Evolutionary conservation across 2,888 invertebrate species (phyloP), one percentile per base, ranked within the genome.

Genomic region (Tenthredo notha): DNA sequence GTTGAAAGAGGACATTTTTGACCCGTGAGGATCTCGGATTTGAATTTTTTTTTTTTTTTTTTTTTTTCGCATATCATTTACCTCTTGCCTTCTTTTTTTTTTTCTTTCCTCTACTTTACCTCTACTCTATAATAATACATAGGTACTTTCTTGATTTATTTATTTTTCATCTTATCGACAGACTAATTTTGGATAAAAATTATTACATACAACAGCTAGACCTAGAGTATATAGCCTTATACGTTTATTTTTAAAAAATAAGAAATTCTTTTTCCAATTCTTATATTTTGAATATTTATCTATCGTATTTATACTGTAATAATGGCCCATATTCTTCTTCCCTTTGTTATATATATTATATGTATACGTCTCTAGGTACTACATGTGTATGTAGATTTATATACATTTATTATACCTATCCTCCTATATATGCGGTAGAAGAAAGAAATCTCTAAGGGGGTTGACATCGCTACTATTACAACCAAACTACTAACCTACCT

Each of bases 401-500:
- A 29, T 29, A 25, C 25, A 33, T 29, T 21, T 33, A 29, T 33
- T 47, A 5, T 25, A 75, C 25, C 7, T 21, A n/a, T 21, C n/a
- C n/a, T n/a, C n/a, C 15, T 25, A 10, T 37, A 72, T 43, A 74
- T 74, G 7, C 7, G 54, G n/a, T n/a, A n/a, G 43, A 77, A n/a
- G n/a, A 54, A 77, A n/a, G 25, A 77, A 40, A 50, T 77, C 43
- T 50, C 77, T 47, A 33, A 77, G 77, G 50, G 50, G 77, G 77
- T 77, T 77, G 77, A 77, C 77, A 50, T 67, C 15, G 33, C 18
- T 25, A 33, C 33, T 15, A 67, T 33, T 29, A 29, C 33, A 33
- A 15, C 18, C 7, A 67, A 33, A 67, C 67, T 29, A 33, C 67
- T 29, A 65, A 65, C 37, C 37, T 37, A 37, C 37, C 37, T 37